These are phyloP conservation scores for Oplegnathus fasciatus DNA, from an alignment of 2,113 vertebrate species.

Conservation along the genomic window DNA sequence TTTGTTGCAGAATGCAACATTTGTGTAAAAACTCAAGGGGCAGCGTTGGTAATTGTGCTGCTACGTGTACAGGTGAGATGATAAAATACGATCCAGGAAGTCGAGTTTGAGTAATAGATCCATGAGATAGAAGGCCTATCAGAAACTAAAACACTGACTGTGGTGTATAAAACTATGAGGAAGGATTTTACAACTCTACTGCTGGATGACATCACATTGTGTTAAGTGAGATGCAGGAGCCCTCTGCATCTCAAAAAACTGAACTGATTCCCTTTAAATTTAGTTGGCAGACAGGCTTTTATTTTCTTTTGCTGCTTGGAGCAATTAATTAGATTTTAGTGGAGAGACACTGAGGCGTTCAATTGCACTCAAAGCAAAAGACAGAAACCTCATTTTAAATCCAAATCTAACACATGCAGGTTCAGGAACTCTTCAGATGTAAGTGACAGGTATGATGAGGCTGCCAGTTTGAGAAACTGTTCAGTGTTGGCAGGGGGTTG, in stretches of 20 bases:
- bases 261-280: not conserved
- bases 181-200: not conserved
- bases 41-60: not conserved
- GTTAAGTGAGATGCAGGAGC: not conserved
- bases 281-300: not conserved
- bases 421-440: not conserved
- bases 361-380: not conserved
- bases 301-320: not conserved
- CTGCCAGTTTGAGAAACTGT: not conserved
- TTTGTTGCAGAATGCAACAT: not conserved
- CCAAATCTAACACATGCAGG: not conserved
- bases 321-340: not conserved
- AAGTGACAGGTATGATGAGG: constrained; percentile 8
- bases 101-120: not conserved
- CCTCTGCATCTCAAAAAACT: not conserved
- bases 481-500: constrained; percentile 7
- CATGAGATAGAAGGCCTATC: not conserved
- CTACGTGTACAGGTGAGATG: not conserved
- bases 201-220: not conserved
- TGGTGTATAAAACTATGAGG: too few relatives aligned
- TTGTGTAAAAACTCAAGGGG: not conserved
- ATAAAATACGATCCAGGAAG: not conserved
- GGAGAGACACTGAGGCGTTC: not conserved
- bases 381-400: not conserved
- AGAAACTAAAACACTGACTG: not conserved